These are phyloP conservation scores for Cephus sareptanus DNA, from an alignment of 2,888 invertebrate species.

Conservation along the genomic window DNA sequence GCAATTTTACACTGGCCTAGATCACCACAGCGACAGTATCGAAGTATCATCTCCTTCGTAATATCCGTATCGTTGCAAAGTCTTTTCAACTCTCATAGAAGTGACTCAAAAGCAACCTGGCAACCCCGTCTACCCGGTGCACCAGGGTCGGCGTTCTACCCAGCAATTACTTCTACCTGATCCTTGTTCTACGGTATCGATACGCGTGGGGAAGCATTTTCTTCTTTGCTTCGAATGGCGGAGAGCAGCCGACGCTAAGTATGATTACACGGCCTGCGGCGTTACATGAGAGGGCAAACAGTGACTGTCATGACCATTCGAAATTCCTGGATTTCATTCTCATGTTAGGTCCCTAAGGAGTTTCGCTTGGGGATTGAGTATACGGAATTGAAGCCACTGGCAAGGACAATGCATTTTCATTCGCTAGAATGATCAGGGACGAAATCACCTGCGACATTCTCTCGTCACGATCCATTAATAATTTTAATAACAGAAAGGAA, in stretches of 20 bases:
- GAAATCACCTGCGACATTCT: neutral
- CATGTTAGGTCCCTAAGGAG: neutral
- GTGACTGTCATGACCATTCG: constrained; percentile 17
- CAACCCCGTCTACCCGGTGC: neutral
- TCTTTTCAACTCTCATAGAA: neutral
- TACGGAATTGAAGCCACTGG: neutral
- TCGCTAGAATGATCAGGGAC: neutral
- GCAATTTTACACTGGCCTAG: neutral
- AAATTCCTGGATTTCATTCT: neutral
- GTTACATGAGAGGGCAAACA: constrained; percentile 4
- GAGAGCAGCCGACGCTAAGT: constrained; percentile 18
- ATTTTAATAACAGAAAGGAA: constrained; percentile 17
- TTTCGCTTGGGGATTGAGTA: neutral
- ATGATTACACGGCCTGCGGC: constrained; percentile 23
- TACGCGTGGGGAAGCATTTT: constrained; percentile 5
- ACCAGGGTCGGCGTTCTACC: neutral
- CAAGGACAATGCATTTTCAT: neutral
- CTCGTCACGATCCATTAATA: constrained; percentile 16
- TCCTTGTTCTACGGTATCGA: constrained; percentile 12
- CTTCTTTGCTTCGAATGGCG: neutral
- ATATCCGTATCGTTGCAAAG: neutral
- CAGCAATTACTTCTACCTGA: constrained; percentile 10
- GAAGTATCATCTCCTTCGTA: neutral
- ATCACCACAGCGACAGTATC: neutral
- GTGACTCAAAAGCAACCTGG: neutral